A percentile compares a stretch with the other conserved stretches of the same genome.
Conservation (phyloP, 2,888 invertebrate genomes). For the Eilema depressum region DNA sequence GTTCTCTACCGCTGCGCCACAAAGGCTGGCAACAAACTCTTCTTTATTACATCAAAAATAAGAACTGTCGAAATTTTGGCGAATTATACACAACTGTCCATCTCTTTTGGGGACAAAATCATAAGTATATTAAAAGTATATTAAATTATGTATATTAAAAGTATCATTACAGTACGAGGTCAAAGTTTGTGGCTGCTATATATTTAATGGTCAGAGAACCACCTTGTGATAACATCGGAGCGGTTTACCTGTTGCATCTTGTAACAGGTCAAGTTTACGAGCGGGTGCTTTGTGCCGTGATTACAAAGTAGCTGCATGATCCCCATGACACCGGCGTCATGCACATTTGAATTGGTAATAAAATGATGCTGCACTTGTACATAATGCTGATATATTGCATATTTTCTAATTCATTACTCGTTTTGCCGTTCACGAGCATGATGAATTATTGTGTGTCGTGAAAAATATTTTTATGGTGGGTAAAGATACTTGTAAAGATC, state of each 20-base stretch:
- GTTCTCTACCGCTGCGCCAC: too few species aligned
- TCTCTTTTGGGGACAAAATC: too few species aligned
- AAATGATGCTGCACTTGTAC: background rate
- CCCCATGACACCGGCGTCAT: background rate
- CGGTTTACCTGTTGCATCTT: conserved; percentile 20
- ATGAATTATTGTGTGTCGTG: background rate
- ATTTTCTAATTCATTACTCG: background rate
- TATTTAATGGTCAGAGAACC: conserved; percentile 2
- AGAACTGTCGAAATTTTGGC: too few species aligned
- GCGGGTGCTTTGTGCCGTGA: conserved; percentile 5
- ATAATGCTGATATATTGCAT: too few species aligned
- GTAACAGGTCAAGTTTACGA: conserved; percentile 22
- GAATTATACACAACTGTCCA: too few species aligned
- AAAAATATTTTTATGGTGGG: background rate
- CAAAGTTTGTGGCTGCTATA: background rate
- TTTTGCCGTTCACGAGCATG: background rate
- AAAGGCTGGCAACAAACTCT: too few species aligned
- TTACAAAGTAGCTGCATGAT: conserved; percentile 15
- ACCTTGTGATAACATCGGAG: conserved; percentile 15
- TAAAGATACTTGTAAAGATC: background rate
- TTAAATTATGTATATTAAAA: too few species aligned
- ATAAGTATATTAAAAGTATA: too few species aligned
- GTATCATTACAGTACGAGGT: background rate
- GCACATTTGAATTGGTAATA: background rate
- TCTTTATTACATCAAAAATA: too few species aligned